Percentiles rank a stretch among this genome's conserved stretches.
These are phyloP conservation scores for Indri indri DNA, from an alignment of 2,113 vertebrate genomes.

Conservation along the genomic window DNA sequence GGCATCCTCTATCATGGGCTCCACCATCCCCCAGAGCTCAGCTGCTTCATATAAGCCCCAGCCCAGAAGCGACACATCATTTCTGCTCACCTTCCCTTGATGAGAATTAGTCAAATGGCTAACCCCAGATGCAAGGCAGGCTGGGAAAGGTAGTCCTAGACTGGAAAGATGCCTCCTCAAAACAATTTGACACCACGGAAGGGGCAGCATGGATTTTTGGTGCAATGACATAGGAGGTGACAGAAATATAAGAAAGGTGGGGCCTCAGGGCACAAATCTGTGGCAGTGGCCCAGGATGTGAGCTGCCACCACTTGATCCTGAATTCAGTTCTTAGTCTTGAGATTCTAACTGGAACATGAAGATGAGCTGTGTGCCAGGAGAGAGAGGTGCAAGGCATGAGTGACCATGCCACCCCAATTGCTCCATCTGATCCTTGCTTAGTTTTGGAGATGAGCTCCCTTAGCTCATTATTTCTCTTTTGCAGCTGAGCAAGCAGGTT, in stretches of 20 bases:
- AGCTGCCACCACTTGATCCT: not conserved
- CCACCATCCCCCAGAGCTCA: not conserved
- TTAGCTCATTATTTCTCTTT: not conserved
- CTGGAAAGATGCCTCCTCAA: not conserved
- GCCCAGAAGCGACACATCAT: not conserved
- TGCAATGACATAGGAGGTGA: not conserved
- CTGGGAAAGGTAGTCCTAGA: not conserved
- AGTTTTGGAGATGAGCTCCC: not conserved
- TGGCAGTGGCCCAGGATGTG: not conserved
- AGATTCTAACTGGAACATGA: not conserved
- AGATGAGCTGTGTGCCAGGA: too few species aligned
- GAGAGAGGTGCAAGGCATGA: rapidly evolving
- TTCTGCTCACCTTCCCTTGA: not conserved
- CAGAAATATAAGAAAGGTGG: not conserved
- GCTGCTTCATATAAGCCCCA: not conserved
- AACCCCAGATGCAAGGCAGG: not conserved
- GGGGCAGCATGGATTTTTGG: not conserved
- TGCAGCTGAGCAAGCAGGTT: not conserved
- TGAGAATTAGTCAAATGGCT: not conserved
- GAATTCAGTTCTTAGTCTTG: not conserved
- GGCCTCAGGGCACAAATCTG: not conserved
- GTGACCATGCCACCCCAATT: not conserved
- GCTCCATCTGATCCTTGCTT: not conserved
- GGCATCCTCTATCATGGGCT: not conserved
- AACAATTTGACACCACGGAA: not conserved